Percentiles rank a stretch among this genome's conserved stretches.
These are phyloP conservation scores for Scalopus aquaticus DNA, from an alignment of 2,113 vertebrate genomes.

Conservation along the genomic window DNA sequence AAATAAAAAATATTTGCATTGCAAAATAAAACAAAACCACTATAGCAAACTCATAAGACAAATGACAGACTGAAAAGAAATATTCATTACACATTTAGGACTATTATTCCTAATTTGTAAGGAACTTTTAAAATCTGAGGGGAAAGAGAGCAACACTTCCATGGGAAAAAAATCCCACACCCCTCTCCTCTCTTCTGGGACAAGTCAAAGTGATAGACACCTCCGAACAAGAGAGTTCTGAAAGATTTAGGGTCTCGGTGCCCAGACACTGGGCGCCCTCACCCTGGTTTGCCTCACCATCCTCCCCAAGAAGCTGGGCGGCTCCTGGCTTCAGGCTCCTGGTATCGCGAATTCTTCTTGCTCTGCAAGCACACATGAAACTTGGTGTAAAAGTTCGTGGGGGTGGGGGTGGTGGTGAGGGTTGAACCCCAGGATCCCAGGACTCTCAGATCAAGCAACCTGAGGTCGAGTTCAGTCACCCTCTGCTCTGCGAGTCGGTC, in stretches of 20 bases:
- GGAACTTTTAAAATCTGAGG: neutral
- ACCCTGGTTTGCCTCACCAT: neutral
- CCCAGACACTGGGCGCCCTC: neutral
- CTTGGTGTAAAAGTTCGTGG: neutral
- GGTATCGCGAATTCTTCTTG: neutral
- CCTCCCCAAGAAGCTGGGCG: fast-evolving
- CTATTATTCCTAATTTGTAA: neutral
- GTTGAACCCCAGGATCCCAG: neutral
- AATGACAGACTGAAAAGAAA: neutral
- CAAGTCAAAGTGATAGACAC: too few relatives aligned
- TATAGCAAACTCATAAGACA: neutral
- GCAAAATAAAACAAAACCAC: neutral
- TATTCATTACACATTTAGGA: neutral
- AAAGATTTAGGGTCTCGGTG: neutral
- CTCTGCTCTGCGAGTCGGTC: neutral
- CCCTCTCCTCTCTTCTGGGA: fast-evolving
- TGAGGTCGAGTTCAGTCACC: neutral
- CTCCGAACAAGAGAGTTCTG: neutral
- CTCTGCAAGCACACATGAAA: neutral
- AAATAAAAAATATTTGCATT: neutral
- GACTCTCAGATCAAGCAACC: neutral
- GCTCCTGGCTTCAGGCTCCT: neutral
- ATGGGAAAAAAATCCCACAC: neutral
- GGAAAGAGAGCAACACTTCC: neutral
- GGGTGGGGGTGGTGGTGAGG: too few relatives aligned